phyloP scores from a whole-genome alignment of 2,797 vertebrate species.

The Chromobotia macracanthus region DNA sequence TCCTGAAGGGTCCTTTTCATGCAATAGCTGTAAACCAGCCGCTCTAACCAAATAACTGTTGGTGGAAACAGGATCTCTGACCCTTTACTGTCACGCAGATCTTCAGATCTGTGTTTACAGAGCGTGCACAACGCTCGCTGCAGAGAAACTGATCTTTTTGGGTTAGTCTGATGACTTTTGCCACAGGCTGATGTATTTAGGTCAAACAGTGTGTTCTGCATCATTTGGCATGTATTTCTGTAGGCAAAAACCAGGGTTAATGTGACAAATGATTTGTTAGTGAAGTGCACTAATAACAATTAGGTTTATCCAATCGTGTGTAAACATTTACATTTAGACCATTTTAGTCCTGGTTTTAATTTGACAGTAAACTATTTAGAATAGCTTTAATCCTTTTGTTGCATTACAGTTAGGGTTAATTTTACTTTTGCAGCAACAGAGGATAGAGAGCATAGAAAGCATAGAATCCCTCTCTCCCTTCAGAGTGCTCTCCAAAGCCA shows the following conservation, averaged over 20 bases:
- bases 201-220: conserved; percentile 7
- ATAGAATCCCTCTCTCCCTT: too few species aligned
- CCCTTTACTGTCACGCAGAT: conserved; percentile 21
- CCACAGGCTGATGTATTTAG: conserved; percentile 40
- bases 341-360: too few species aligned
- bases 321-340: neutral
- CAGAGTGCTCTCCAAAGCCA: too few species aligned
- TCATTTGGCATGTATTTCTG: conserved; percentile 3
- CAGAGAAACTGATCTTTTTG: conserved; percentile 39
- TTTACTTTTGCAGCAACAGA: too few species aligned
- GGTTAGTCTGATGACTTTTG: conserved; percentile 39
- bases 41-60: conserved; percentile 16
- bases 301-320: neutral
- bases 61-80: conserved; percentile 36
- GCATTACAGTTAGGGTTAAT: too few species aligned
- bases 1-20: neutral
- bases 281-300: neutral
- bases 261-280: conserved; percentile 18
- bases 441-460: too few species aligned
- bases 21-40: conserved; percentile 12
- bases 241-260: neutral
- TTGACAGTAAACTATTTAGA: too few species aligned
- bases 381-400: too few species aligned
- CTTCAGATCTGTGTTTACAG: conserved; percentile 33
- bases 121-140: conserved; percentile 13